Evolutionary conservation across 2,888 invertebrate genomes (phyloP).

Genomic region (Agapostemon virescens): DNA sequence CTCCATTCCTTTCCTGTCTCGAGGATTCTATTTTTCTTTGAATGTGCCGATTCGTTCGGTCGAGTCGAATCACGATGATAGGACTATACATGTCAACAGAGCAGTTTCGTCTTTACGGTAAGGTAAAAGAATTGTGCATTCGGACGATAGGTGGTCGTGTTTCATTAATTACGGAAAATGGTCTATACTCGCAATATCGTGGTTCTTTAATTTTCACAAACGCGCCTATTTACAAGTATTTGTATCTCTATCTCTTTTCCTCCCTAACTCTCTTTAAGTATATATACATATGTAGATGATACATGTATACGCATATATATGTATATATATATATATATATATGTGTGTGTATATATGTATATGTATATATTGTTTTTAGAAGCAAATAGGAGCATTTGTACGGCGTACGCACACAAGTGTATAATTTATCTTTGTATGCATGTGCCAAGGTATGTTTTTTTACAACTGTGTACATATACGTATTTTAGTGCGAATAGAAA

Average conservation of each 20-base stretch:
- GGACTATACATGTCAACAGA: not conserved
- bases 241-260: not conserved
- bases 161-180: not conserved
- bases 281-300: not conserved
- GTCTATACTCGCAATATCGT: not conserved
- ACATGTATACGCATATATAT: not conserved
- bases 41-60: not conserved
- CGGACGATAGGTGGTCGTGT: not conserved
- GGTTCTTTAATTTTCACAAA: not conserved
- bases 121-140: not conserved
- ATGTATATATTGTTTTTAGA: conserved; percentile 3
- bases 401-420: not conserved
- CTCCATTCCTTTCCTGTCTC: conserved; percentile 9
- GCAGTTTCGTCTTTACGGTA: not conserved
- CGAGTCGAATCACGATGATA: not conserved
- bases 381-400: not conserved
- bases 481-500: not conserved
- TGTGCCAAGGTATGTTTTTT: not conserved
- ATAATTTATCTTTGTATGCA: not conserved
- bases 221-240: not conserved
- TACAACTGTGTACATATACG: not conserved
- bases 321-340: not conserved
- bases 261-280: not conserved
- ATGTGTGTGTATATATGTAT: not conserved
- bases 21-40: conserved; percentile 12